Conservation (phyloP, 30 jellyfish, hydroid and myxozoan genomes). For the Catostylus mosaicus region DNA sequence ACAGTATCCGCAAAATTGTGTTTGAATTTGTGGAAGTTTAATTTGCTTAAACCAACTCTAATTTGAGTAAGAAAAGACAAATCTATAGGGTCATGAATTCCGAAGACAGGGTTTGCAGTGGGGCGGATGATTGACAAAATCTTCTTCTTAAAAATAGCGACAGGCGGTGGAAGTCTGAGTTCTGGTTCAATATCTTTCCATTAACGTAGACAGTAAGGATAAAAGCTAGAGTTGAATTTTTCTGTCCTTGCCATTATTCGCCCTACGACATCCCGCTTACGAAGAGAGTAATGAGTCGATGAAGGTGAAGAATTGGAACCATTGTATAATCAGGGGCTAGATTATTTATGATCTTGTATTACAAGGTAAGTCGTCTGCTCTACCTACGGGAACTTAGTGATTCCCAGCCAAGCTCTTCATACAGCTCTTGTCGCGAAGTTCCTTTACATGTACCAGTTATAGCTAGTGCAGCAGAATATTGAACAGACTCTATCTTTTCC, state of each 20-base stretch:
- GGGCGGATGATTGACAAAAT: conserved; percentile 32
- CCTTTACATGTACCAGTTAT: conserved; percentile 68
- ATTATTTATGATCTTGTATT: conserved; percentile 47
- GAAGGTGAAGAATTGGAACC: conserved; percentile 59
- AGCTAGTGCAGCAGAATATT: conserved; percentile 70
- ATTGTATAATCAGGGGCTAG: conserved; percentile 56
- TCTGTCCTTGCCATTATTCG: conserved; percentile 64
- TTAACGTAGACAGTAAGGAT: conserved; percentile 60
- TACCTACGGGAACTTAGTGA: conserved; percentile 45
- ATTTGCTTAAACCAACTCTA: conserved; percentile 40
- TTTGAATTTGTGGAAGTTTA: conserved; percentile 17
- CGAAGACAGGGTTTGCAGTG: conserved; percentile 32
- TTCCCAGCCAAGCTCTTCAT: conserved; percentile 71
- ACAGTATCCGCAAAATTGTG: conserved; percentile 40
- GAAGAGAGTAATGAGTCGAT: conserved; percentile 57
- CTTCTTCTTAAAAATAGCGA: conserved; percentile 52
- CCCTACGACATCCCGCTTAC: conserved; percentile 60
- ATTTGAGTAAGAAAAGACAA: conserved; percentile 24
- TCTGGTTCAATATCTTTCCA: conserved; percentile 57
- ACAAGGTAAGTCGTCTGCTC: conserved; percentile 48
- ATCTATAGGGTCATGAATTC: conserved; percentile 34
- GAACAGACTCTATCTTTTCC: conserved; percentile 65
- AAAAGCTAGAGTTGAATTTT: conserved; percentile 62
- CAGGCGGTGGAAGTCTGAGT: conserved; percentile 63
- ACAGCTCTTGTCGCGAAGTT: conserved; percentile 55